Percentiles rank a stretch among this genome's conserved stretches.
These are phyloP conservation scores for Redunca redunca DNA, from an alignment of 2,113 vertebrate species.

Conservation along the genomic window DNA sequence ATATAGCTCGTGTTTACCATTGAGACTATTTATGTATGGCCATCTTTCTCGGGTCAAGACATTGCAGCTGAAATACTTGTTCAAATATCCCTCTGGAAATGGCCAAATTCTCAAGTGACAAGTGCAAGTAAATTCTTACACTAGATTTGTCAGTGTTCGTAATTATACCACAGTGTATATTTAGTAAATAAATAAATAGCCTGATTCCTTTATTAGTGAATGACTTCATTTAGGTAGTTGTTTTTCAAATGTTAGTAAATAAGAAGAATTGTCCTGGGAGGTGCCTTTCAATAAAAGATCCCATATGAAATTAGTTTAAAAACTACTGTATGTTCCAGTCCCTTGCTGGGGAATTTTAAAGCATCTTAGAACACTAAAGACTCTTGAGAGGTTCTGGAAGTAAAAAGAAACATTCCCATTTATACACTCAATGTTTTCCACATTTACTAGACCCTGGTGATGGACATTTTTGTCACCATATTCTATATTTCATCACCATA, in stretches of 20 bases:
- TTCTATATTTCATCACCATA: neutral
- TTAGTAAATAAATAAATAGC: neutral
- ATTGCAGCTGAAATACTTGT: neutral
- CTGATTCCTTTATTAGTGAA: neutral
- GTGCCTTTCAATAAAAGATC: neutral
- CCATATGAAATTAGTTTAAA: neutral
- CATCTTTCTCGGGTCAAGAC: neutral
- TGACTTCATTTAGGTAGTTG: neutral
- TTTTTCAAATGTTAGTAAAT: neutral
- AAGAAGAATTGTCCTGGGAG: neutral
- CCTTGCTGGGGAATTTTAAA: neutral
- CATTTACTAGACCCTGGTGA: neutral
- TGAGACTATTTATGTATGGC: neutral
- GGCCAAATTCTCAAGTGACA: neutral
- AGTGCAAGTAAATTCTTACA: neutral
- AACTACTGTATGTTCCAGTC: neutral
- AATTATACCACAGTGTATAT: neutral
- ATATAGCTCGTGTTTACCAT: neutral
- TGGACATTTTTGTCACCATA: neutral
- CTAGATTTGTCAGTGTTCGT: neutral
- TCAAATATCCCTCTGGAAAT: conserved; percentile 10
- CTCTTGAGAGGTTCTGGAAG: neutral
- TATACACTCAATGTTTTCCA: neutral
- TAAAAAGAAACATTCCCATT: neutral
- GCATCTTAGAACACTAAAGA: neutral